These are phyloP conservation scores for Neolamprologus variostigma DNA, from an alignment of 2,113 vertebrate genomes.

Conservation along the genomic window DNA sequence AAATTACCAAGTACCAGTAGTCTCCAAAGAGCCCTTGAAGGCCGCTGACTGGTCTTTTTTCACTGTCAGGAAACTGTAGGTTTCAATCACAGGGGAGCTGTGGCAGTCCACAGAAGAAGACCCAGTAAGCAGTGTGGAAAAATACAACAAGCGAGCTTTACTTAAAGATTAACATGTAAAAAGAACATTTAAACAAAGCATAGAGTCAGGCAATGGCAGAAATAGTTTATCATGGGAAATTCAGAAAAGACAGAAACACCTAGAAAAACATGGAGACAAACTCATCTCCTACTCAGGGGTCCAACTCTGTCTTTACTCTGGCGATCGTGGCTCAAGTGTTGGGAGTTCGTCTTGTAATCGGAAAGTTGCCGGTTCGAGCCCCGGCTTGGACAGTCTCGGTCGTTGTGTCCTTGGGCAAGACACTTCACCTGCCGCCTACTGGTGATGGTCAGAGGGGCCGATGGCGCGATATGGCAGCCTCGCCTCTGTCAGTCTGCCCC, in stretches of 20 bases:
- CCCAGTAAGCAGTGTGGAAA: not conserved
- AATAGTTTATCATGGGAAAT: not conserved
- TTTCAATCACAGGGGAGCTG: constrained; percentile 16
- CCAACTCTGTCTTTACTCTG: not conserved
- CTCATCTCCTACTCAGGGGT: not conserved
- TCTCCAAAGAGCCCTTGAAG: not conserved
- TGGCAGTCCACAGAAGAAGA: not conserved
- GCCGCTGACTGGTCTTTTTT: not conserved
- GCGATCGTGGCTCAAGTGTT: no score
- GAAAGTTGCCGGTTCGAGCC: no score
- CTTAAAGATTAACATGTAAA: not conserved
- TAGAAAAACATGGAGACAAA: not conserved
- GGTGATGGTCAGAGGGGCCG: no score
- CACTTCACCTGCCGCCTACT: no score
- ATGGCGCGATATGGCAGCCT: no score
- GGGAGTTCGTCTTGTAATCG: no score
- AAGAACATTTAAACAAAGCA: not conserved
- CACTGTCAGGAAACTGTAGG: constrained; percentile 11
- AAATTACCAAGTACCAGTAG: not conserved
- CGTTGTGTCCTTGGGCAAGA: no score
- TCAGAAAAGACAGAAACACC: not conserved
- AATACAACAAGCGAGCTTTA: not conserved
- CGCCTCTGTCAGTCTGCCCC: no score
- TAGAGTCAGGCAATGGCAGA: not conserved
- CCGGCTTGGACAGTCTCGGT: no score